Evolutionary conservation across 1,140 invertebrate species (phyloP), one percentile per base, ranked within the genome.

Genomic region (Halotydeus destructor): DNA sequence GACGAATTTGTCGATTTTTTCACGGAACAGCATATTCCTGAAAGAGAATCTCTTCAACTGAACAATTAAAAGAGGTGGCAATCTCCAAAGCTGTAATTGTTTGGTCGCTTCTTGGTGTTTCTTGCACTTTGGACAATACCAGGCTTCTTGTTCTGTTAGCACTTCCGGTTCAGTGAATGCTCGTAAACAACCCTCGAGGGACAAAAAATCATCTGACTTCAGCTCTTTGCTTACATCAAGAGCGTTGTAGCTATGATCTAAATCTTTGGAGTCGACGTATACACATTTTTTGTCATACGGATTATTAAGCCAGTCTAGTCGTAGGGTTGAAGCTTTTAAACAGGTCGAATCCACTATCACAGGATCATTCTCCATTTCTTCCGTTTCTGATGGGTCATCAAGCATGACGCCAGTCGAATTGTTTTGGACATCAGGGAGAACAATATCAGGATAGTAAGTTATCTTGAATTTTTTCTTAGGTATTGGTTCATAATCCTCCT

Each of bases 151-250:
- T 37, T 59, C 60, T 28, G 54, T 60, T 35, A 69, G 53, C 19
- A 60, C 52, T 54, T 69, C 68, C 8, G 68, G 65, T 50, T 69
- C 63, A 12, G 63, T 67, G 49, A 69, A 68, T 33, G 66, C 46
- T 12, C 59, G 54, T 19, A 69, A 49, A 51, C 67, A 69, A 12
- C 67, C 60, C 19, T 63, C 50, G 26, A 69, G 52, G 9, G 54
- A n/a, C n/a, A n/a, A n/a, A n/a, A n/a, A n/a, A n/a, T n/a, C n/a
- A n/a, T n/a, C n/a, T n/a, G n/a, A n/a, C n/a, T n/a, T n/a, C n/a
- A n/a, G n/a, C n/a, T n/a, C n/a, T n/a, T n/a, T n/a, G n/a, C n/a
- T n/a, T n/a, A n/a, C 32, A 16, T 44, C 28, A 2, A 39, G 14
- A 19, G 24, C 24, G 16, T 41, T 24, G 12, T 32, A 32, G 18